Evolutionary conservation across 1,140 invertebrate genomes (phyloP).

Genomic region (Drosophila bipectinata): DNA sequence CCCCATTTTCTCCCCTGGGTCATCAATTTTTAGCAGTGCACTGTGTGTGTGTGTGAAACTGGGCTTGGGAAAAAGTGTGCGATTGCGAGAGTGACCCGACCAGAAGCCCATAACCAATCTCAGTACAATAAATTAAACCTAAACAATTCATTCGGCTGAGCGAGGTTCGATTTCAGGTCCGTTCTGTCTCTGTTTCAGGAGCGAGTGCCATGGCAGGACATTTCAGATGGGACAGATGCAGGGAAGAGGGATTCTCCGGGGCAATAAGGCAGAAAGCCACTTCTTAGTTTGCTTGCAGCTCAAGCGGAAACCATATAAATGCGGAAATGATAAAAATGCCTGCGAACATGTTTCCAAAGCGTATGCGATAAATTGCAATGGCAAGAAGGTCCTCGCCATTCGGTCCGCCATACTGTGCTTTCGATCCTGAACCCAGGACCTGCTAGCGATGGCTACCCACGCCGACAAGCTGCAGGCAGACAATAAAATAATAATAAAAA

Average conservation of each 20-base stretch:
- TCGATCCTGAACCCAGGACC: background rate
- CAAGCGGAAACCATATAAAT: conserved; percentile 80
- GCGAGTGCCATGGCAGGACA: background rate
- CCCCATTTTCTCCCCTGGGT: background rate
- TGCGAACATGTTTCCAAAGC: conserved; percentile 76
- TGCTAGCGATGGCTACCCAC: conserved; percentile 11
- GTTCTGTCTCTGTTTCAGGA: conserved; percentile 30
- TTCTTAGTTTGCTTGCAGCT: conserved; percentile 76
- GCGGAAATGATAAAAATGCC: conserved; percentile 81
- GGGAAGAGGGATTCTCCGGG: conserved; percentile 21
- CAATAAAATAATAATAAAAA: conserved; percentile 80
- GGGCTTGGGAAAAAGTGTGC: background rate
- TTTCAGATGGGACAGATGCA: background rate
- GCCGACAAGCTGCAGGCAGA: conserved; percentile 48
- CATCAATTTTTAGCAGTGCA: conserved; percentile 23
- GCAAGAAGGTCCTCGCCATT: conserved; percentile 42
- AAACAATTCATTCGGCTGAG: conserved; percentile 68
- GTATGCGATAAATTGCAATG: conserved; percentile 77
- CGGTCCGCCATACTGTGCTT: conserved; percentile 7
- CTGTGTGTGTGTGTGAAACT: background rate
- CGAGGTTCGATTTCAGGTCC: conserved; percentile 34
- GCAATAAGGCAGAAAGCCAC: conserved; percentile 73
- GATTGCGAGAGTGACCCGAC: conserved; percentile 21
- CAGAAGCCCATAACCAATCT: conserved; percentile 48
- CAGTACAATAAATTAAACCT: conserved; percentile 74